Conservation (phyloP, 2,113 vertebrate species). For the Aplodontia rufa region DNA sequence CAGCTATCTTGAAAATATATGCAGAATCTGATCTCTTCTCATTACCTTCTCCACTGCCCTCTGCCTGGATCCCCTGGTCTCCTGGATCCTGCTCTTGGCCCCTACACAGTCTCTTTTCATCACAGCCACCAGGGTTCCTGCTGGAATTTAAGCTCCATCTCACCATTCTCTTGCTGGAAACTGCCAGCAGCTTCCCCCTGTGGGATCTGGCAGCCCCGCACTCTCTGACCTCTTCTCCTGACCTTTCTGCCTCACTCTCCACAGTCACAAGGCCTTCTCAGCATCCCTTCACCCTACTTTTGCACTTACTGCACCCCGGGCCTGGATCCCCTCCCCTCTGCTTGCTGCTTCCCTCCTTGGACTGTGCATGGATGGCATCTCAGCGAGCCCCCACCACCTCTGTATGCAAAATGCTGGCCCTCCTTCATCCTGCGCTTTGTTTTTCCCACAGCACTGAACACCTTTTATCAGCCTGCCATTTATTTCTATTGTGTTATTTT, state of each 20-base stretch:
- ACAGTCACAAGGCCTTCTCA: neutral
- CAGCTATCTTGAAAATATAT: neutral
- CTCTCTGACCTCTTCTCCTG: neutral
- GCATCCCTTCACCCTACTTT: neutral
- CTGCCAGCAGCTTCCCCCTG: neutral
- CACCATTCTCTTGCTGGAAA: neutral
- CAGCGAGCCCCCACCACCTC: neutral
- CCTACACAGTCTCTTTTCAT: neutral
- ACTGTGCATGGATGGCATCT: neutral
- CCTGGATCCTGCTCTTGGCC: neutral
- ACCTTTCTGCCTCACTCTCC: neutral
- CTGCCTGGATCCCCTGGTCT: neutral
- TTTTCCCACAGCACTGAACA: neutral
- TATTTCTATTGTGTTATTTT: neutral
- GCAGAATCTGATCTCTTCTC: neutral
- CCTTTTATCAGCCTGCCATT: neutral
- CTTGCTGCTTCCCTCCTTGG: neutral
- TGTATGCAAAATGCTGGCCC: neutral
- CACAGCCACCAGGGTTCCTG: neutral
- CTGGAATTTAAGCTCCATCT: neutral
- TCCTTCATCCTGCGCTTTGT: neutral
- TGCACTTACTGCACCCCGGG: too few species aligned
- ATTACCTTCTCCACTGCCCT: neutral
- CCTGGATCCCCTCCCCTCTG: neutral
- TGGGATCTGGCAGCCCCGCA: neutral